Evolutionary conservation across 2,797 vertebrate genomes (phyloP).

Genomic region (Anas capensis): DNA sequence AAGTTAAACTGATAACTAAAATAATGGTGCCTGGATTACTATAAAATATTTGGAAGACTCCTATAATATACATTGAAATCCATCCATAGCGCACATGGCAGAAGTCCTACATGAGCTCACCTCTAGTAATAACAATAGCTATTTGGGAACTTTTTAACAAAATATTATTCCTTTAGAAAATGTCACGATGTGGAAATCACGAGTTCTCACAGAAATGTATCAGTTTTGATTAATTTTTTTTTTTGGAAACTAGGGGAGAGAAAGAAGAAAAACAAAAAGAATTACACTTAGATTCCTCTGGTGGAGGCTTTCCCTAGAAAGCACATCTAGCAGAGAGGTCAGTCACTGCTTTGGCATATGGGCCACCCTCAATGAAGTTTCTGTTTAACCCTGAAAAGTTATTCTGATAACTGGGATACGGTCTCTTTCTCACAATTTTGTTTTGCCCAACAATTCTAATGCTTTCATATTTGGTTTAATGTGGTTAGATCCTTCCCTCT

Average conservation of each 20-base stretch:
- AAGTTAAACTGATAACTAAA: constrained; percentile 17
- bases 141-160: constrained; percentile 14
- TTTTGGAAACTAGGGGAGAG: neutral
- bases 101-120: constrained; percentile 62
- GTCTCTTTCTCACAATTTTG: neutral
- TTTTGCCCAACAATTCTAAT: neutral
- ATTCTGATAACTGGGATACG: neutral
- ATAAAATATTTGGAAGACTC: constrained; percentile 51
- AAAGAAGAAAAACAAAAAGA: neutral
- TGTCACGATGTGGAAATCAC: neutral
- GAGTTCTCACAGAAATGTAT: constrained; percentile 18
- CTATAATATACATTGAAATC: constrained; percentile 17
- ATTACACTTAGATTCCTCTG: neutral
- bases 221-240: neutral
- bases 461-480: neutral
- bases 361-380: neutral
- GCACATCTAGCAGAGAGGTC: neutral
- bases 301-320: neutral
- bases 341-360: neutral
- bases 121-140: constrained; percentile 60
- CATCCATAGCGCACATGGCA: constrained; percentile 34
- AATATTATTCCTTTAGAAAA: constrained; percentile 55
- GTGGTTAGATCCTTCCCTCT: neutral
- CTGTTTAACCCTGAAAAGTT: neutral
- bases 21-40: neutral